These are phyloP conservation scores for Chymomyza fuscimana DNA, from an alignment of 2,888 invertebrate species.

Conservation along the genomic window DNA sequence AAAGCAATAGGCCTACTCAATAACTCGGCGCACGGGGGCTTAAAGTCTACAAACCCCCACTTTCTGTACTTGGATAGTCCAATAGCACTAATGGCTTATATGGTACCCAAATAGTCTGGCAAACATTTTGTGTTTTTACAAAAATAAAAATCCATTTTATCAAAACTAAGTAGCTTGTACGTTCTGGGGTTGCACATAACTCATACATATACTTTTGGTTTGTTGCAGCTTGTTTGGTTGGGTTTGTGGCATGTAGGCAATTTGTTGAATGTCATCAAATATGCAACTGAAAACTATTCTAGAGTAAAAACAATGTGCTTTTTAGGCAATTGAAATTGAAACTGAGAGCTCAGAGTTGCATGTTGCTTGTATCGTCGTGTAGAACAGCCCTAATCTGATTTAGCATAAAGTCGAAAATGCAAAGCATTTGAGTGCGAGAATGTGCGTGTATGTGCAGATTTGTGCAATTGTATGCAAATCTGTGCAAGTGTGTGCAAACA, in stretches of 20 bases:
- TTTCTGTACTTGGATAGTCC: too few relatives aligned
- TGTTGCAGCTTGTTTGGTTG: conserved; percentile 3
- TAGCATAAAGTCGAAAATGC: conserved; percentile 53
- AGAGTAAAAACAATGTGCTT: conserved; percentile 51
- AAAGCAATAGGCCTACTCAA: too few relatives aligned
- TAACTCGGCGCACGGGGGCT: too few relatives aligned
- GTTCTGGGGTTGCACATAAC: neutral
- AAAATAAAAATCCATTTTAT: neutral
- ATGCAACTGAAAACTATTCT: conserved; percentile 37
- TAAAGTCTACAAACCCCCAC: too few relatives aligned
- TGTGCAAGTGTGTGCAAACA: conserved; percentile 25
- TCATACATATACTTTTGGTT: neutral
- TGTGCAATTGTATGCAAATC: neutral
- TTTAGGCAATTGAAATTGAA: conserved; percentile 60
- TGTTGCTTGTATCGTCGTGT: neutral
- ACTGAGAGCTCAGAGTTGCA: conserved; percentile 37
- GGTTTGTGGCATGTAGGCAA: conserved; percentile 51
- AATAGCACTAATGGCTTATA: neutral
- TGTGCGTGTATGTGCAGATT: conserved; percentile 8
- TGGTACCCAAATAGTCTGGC: neutral
- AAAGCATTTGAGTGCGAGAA: conserved; percentile 25
- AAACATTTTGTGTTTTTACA: neutral
- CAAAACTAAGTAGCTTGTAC: neutral
- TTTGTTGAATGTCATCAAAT: conserved; percentile 61
- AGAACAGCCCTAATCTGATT: conserved; percentile 55